These are phyloP conservation scores for Sprattus sprattus DNA, from an alignment of 2,113 vertebrate genomes.

Conservation along the genomic window DNA sequence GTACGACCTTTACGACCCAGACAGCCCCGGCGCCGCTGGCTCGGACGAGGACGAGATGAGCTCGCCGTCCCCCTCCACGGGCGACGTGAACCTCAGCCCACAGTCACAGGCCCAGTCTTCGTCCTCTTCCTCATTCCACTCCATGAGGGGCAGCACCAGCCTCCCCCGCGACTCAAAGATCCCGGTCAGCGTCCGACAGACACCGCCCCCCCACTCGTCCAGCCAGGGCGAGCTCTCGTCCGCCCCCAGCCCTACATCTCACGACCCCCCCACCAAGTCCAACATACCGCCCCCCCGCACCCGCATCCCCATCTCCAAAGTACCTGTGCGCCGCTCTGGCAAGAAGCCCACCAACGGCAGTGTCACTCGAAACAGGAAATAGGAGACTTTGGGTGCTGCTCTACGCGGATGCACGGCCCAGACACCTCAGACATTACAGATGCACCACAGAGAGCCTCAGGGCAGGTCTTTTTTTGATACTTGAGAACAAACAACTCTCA, in stretches of 20 bases:
- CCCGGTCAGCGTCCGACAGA: conserved; percentile 82
- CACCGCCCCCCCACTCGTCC: conserved; percentile 76
- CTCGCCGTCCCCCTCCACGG: conserved; percentile 68
- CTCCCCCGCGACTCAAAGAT: conserved; percentile 91
- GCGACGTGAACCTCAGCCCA: conserved; percentile 79
- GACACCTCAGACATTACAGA: conserved; percentile 20
- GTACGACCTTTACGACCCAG: conserved; percentile 84
- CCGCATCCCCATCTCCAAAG: conserved; percentile 94
- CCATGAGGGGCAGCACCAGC: conserved; percentile 84
- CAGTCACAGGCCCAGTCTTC: conserved; percentile 63
- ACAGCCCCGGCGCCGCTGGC: conserved; percentile 68
- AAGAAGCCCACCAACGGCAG: conserved; percentile 74
- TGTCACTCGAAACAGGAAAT: conserved; percentile 81
- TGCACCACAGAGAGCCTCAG: conserved; percentile 29
- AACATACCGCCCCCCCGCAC: conserved; percentile 76
- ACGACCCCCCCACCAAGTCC: conserved; percentile 75
- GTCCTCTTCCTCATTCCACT: conserved; percentile 71
- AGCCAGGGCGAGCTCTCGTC: conserved; percentile 77
- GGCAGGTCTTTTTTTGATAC: conserved; percentile 36
- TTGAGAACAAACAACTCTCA: conserved; percentile 8
- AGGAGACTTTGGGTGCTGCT: conserved; percentile 61
- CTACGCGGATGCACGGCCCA: neutral
- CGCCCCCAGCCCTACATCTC: conserved; percentile 67
- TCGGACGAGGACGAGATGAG: conserved; percentile 70
- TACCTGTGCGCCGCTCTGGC: conserved; percentile 87